A percentile compares a stretch with the other conserved stretches of the same genome.
These are phyloP conservation scores for Macropodus opercularis DNA, from an alignment of 2,797 vertebrate genomes.

Conservation along the genomic window DNA sequence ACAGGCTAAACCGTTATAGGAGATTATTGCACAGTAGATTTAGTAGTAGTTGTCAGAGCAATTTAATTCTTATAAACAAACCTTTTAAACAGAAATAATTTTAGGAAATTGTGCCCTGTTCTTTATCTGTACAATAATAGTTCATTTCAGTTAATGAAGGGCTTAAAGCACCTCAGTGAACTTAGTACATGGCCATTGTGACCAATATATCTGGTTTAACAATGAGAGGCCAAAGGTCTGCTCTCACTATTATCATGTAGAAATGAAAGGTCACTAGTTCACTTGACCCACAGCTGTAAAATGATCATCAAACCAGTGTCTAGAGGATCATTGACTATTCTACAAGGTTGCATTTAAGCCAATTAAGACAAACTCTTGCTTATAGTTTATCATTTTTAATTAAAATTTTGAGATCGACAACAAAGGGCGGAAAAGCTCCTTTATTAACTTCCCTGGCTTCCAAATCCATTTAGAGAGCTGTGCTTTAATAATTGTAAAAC, in stretches of 20 bases:
- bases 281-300: conserved; percentile 66
- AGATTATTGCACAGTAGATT: too few species aligned
- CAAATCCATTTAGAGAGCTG: conserved; percentile 42
- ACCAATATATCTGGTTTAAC: conserved; percentile 48
- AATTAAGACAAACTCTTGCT: conserved; percentile 69
- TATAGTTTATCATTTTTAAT: conserved; percentile 60
- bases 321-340: conserved; percentile 64
- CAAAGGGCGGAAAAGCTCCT: neutral
- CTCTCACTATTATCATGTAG: conserved; percentile 56
- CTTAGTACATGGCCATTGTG: conserved; percentile 45
- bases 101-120: neutral
- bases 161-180: conserved; percentile 25
- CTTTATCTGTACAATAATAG: neutral
- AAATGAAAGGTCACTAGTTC: conserved; percentile 69
- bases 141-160: conserved; percentile 21
- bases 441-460: conserved; percentile 41
- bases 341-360: conserved; percentile 68
- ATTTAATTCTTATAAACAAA: too few species aligned
- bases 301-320: conserved; percentile 71
- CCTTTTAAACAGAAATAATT: neutral
- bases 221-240: conserved; percentile 64
- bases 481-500: conserved; percentile 34
- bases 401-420: neutral
- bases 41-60: too few species aligned
- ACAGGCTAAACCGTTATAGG: too few species aligned